Percentiles rank a stretch among this genome's conserved stretches.
phyloP scores from a whole-genome alignment of 2,113 vertebrate species.

The Heliornis fulica region DNA sequence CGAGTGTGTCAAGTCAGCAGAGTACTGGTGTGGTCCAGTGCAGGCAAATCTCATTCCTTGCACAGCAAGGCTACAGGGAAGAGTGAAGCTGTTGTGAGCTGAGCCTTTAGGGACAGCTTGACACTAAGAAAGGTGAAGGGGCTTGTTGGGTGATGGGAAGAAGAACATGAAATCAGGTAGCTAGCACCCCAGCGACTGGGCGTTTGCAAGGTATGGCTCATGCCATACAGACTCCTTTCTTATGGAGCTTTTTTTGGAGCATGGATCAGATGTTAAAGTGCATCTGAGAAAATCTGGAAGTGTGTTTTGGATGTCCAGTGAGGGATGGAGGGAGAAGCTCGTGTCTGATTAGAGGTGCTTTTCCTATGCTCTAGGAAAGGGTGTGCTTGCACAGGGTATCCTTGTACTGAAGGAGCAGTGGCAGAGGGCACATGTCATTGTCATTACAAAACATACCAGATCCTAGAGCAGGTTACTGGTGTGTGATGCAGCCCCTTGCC shows the following conservation, averaged over 20 bases:
- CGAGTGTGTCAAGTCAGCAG: neutral
- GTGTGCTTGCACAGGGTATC: neutral
- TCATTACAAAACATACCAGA: fast-evolving
- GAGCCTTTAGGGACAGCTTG: neutral
- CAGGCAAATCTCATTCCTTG: fast-evolving
- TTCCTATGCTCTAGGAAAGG: neutral
- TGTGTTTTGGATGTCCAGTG: fast-evolving
- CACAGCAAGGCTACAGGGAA: neutral
- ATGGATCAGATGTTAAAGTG: neutral
- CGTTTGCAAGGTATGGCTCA: neutral
- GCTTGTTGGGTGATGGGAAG: neutral
- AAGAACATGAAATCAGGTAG: neutral
- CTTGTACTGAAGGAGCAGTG: neutral
- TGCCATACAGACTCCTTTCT: neutral
- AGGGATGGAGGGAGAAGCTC: neutral
- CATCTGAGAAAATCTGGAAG: neutral
- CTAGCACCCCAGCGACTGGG: too few species aligned
- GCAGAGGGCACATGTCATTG: neutral
- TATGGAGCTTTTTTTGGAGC: neutral
- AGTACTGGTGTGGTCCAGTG: neutral
- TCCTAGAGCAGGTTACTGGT: neutral
- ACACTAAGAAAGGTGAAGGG: neutral
- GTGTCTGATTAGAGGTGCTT: neutral
- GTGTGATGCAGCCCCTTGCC: neutral
- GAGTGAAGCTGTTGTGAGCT: neutral